Evolutionary conservation across 2,888 invertebrate genomes (phyloP).

Genomic region (Caenorhabditis sp.): DNA sequence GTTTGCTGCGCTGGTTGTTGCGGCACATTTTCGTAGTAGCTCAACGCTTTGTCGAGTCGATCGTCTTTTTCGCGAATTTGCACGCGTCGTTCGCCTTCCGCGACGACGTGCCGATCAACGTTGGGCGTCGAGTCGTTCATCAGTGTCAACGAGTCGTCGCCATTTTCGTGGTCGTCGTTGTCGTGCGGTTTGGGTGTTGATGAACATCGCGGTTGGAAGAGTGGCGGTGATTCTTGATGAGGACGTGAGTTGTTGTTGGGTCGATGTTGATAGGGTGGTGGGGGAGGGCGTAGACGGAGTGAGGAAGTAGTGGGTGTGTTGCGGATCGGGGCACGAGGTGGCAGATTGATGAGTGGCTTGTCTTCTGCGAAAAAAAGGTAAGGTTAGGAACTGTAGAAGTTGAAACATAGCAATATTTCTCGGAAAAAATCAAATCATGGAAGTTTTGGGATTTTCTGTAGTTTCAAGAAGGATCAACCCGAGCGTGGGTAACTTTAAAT

Average conservation of each 20-base stretch:
- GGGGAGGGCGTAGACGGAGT: constrained; percentile 44
- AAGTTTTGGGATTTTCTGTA: too few species aligned
- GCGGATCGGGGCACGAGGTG: constrained; percentile 52
- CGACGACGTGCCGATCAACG: constrained; percentile 37
- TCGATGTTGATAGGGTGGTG: constrained; percentile 35
- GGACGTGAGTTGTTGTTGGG: constrained; percentile 11
- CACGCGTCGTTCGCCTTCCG: constrained; percentile 51
- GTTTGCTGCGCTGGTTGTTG: background rate
- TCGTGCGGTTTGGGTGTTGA: constrained; percentile 21
- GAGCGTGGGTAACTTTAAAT: too few species aligned
- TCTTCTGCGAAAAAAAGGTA: constrained; percentile 11
- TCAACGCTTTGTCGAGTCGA: constrained; percentile 54
- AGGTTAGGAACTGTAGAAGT: too few species aligned
- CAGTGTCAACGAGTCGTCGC: constrained; percentile 4
- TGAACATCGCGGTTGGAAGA: constrained; percentile 20
- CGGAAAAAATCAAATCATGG: too few species aligned
- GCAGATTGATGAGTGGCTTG: constrained; percentile 29
- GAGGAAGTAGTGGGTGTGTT: constrained; percentile 46
- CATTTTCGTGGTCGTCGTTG: background rate
- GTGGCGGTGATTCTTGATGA: constrained; percentile 6
- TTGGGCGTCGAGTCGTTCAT: constrained; percentile 19
- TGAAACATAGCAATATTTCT: too few species aligned
- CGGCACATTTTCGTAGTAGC: constrained; percentile 55
- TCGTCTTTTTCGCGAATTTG: constrained; percentile 51
- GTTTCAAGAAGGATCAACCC: too few species aligned